A percentile compares a stretch with the other conserved stretches of the same genome.
These are phyloP conservation scores for Cliona cf. orientalis DNA, from an alignment of 37 sponge, comb jelly and placozoan genomes.

Conservation along the genomic window DNA sequence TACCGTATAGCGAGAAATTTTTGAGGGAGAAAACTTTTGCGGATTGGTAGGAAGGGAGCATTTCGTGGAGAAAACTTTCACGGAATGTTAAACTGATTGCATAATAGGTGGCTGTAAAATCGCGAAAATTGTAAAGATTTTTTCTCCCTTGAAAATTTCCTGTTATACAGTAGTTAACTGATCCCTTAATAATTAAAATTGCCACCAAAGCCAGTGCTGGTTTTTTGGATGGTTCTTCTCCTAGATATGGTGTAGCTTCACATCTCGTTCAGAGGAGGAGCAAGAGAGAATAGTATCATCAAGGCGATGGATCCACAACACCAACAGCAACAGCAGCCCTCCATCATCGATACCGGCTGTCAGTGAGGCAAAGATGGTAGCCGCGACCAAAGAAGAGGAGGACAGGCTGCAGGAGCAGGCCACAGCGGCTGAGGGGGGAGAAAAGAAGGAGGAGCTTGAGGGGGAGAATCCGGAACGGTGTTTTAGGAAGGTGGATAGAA, in stretches of 20 bases:
- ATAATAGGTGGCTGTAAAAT: not conserved
- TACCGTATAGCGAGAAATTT: no score
- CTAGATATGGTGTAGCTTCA: conserved; percentile 49
- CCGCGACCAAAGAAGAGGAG: no score
- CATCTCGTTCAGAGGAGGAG: conserved; percentile 25
- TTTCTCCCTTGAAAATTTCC: not conserved
- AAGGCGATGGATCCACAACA: no score
- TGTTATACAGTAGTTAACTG: not conserved
- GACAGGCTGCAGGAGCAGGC: no score
- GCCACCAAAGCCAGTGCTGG: not conserved
- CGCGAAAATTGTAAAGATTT: not conserved
- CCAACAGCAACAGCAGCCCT: no score
- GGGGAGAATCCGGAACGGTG: not conserved
- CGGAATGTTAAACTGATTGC: no score
- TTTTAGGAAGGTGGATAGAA: conserved; percentile 27
- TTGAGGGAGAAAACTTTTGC: no score
- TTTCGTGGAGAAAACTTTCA: no score
- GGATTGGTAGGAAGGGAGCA: no score
- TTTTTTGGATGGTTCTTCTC: not conserved
- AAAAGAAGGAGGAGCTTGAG: not conserved
- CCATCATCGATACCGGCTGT: no score
- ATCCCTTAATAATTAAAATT: not conserved
- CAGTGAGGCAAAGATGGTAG: no score
- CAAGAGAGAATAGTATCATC: no score
- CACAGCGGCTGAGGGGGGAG: conserved; percentile 15